phyloP scores from a whole-genome alignment of 1,140 invertebrate species.

The Apocrypta bakeri region DNA sequence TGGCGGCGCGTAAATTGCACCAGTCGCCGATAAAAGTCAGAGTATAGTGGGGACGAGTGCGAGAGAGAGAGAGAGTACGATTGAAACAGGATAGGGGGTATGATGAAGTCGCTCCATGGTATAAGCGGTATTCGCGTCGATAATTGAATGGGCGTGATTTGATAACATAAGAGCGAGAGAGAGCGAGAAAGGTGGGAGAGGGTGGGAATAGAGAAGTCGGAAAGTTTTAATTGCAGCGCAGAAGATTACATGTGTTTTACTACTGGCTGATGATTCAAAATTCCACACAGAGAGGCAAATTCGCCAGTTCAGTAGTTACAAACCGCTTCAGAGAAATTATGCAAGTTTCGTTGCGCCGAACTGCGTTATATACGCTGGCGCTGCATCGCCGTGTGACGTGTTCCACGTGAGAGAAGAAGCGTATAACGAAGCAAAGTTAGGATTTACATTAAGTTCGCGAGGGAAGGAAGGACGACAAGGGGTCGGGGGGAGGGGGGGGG shows the following conservation, averaged over 20 bases:
- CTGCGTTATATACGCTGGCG: not conserved
- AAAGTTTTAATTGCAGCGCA: constrained; percentile 44
- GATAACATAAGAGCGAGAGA: constrained; percentile 18
- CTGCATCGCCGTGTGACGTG: constrained; percentile 12
- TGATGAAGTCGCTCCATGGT: constrained; percentile 3
- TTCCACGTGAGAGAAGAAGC: constrained; percentile 37
- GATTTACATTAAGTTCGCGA: constrained; percentile 41
- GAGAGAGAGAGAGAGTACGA: not conserved
- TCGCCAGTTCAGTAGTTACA: constrained; percentile 41
- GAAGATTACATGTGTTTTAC: constrained; percentile 39
- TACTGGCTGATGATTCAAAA: constrained; percentile 40
- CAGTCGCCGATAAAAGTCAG: constrained; percentile 28
- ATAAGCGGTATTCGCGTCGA: not conserved
- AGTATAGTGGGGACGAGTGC: not conserved
- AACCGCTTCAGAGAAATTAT: constrained; percentile 40
- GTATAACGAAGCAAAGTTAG: constrained; percentile 30
- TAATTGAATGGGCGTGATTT: constrained; percentile 38
- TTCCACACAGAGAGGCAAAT: constrained; percentile 19
- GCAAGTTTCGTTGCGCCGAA: constrained; percentile 31
- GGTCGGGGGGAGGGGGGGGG: too few relatives aligned
- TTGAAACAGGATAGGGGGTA: constrained; percentile 15
- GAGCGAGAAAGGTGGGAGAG: constrained; percentile 15
- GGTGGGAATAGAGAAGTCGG: not conserved
- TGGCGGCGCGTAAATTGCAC: constrained; percentile 37
- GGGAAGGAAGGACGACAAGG: not conserved